Evolutionary conservation across 2,888 invertebrate species (phyloP), one percentile per base, ranked within the genome.

Genomic region (Cheilosia vulpina): DNA sequence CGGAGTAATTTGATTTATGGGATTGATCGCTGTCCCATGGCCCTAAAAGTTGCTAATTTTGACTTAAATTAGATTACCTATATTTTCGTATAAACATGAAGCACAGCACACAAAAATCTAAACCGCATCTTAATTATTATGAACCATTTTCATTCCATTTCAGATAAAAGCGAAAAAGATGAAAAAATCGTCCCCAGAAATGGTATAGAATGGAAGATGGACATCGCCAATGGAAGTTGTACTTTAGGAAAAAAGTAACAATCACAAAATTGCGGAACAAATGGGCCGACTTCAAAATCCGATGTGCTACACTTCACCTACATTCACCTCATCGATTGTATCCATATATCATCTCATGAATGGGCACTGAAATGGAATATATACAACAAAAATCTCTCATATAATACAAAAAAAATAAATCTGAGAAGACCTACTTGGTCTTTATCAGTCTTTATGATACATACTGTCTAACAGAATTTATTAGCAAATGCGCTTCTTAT

Each of bases 121-220:
- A n/a, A 45, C 45, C 45, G 4, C 13, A 13, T 38, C 13, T 13
- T 13, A 38, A 38, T 38, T 13, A 38, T 15, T 38, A 38, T 13
- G 38, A 66, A 21, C 52, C 15, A 17, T 58, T 34, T 66, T 24
- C 62, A 24, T 65, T 73, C 78, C 68, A 11, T 88, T 90, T n/a
- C 87, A 90, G 89, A 89, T 88, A 55, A 89, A 89, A 87, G 87
- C 90, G 5, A 92, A 92, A 87, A 92, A 91, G 84, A 87, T 90
- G 55, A 91, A 91, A 88, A 90, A 89, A 71, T 87, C 89, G 47
- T 88, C 89, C 62, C 88, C 89, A 43, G 89, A 90, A 72, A 89
- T 89, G 84, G 87, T 91, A 63, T 91, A 89, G 88, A 34, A 38
- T 34, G 63, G 11, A 34, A 24, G 55, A 19, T 58, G 43, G 21